A percentile compares a stretch with the other conserved stretches of the same genome.
Conservation (phyloP, 2,888 invertebrate species). For the Plagiodera versicolora region DNA sequence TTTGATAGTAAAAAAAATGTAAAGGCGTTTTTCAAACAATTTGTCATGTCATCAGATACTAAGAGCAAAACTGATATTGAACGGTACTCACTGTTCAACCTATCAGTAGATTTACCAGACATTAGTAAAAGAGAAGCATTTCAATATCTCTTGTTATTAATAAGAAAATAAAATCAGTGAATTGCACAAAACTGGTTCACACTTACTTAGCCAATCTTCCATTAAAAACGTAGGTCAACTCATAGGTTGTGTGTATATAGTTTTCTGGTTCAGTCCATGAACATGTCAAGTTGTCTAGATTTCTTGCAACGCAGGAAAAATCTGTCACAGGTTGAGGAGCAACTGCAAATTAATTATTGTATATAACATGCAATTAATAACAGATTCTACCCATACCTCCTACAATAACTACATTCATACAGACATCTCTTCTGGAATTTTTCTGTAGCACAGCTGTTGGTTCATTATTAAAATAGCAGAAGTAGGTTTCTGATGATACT, state of each 20-base stretch:
- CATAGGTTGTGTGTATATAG: conserved; percentile 62
- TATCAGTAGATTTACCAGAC: neutral
- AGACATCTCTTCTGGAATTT: conserved; percentile 53
- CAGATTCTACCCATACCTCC: conserved; percentile 59
- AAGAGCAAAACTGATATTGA: too few relatives aligned
- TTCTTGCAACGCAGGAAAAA: conserved; percentile 73
- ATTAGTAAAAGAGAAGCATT: neutral
- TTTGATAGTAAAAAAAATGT: neutral
- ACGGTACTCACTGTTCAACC: neutral
- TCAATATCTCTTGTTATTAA: neutral
- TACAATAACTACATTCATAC: conserved; percentile 60
- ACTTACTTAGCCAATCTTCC: conserved; percentile 31
- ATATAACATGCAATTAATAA: neutral
- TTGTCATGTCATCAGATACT: neutral
- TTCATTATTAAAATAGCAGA: conserved; percentile 51
- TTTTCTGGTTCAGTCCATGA: conserved; percentile 67
- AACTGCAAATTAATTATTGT: conserved; percentile 49
- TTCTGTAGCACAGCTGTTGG: conserved; percentile 26
- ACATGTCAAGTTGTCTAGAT: conserved; percentile 75
- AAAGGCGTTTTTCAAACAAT: neutral
- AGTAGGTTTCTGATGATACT: conserved; percentile 57
- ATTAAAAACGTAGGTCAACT: conserved; percentile 55
- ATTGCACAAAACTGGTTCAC: neutral
- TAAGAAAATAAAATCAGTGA: neutral
- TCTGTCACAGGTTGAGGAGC: conserved; percentile 67